Evolutionary conservation across 2,888 invertebrate genomes (phyloP).

Genomic region (Vandiemenella viatica): DNA sequence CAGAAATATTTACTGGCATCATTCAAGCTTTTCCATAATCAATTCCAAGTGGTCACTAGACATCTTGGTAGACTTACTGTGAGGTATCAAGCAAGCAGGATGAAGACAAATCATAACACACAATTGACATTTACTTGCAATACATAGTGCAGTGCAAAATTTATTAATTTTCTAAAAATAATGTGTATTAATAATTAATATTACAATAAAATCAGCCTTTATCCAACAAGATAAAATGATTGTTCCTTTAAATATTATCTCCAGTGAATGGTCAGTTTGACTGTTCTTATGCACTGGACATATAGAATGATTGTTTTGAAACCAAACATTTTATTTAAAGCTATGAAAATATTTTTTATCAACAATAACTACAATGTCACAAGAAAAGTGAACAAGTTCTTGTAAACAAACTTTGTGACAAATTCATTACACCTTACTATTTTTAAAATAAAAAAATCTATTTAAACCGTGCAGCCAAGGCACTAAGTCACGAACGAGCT

Average conservation of each 20-base stretch:
- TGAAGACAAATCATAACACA: no score
- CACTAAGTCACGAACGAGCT: no score
- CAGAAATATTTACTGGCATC: no score
- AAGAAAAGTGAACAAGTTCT: not conserved
- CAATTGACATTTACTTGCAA: no score
- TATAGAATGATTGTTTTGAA: not conserved
- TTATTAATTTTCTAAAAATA: slow-evolving; percentile 6
- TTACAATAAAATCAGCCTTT: slow-evolving; percentile 6
- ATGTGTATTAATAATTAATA: not conserved
- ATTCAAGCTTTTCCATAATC: no score
- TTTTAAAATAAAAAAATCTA: no score
- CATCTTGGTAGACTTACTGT: no score
- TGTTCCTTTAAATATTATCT: not conserved
- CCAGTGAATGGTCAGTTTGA: slow-evolving; percentile 1
- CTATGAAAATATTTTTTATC: not conserved
- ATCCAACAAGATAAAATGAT: not conserved
- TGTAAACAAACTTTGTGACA: no score
- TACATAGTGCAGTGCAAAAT: slow-evolving; percentile 12
- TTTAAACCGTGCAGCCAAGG: no score
- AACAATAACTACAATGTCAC: not conserved
- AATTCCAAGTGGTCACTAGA: no score
- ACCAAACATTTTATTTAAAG: not conserved
- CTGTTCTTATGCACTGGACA: not conserved
- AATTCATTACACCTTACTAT: no score
- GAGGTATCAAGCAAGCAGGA: no score